phyloP scores from a whole-genome alignment of 2,888 invertebrate genomes.

The Rhodophaea formosa region DNA sequence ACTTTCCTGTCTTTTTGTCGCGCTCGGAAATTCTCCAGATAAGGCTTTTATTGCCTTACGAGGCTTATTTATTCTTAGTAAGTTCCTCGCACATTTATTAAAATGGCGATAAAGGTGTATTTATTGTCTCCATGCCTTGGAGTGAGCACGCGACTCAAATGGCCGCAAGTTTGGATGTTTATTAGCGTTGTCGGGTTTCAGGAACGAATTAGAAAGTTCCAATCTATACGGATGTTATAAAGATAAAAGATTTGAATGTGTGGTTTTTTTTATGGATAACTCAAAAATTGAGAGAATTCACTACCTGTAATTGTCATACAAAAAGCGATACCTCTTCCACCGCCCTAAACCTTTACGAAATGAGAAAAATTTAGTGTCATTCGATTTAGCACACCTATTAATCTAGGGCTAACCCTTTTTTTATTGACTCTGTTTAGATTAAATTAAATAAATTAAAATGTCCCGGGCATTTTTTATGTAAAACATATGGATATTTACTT shows the following conservation, averaged over 20 bases:
- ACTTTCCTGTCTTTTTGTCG: conserved; percentile 45
- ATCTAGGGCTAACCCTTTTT: too few species aligned
- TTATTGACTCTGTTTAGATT: too few species aligned
- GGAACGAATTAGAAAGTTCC: not conserved
- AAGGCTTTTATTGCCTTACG: conserved; percentile 58
- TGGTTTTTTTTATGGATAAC: too few species aligned
- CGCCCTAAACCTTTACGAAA: too few species aligned
- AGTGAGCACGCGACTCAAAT: conserved; percentile 62
- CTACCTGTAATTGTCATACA: too few species aligned
- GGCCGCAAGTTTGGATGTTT: conserved; percentile 27
- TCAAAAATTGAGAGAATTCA: too few species aligned
- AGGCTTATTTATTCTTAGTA: conserved; percentile 64
- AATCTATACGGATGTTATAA: not conserved
- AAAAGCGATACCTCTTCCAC: too few species aligned
- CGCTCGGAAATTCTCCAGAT: conserved; percentile 47
- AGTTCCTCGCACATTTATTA: conserved; percentile 73
- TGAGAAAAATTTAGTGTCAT: too few species aligned
- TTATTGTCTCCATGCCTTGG: conserved; percentile 68
- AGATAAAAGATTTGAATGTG: not conserved
- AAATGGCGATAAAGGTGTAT: conserved; percentile 76
- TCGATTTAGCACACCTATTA: too few species aligned
- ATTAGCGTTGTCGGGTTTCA: conserved; percentile 7
- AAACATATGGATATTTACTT: too few species aligned
- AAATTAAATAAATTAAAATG: too few species aligned
- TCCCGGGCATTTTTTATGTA: too few species aligned